A percentile compares a stretch with the other conserved stretches of the same genome.
Evolutionary conservation across 2,113 vertebrate species (phyloP).

Genomic region (Rousettus leschenaultii): DNA sequence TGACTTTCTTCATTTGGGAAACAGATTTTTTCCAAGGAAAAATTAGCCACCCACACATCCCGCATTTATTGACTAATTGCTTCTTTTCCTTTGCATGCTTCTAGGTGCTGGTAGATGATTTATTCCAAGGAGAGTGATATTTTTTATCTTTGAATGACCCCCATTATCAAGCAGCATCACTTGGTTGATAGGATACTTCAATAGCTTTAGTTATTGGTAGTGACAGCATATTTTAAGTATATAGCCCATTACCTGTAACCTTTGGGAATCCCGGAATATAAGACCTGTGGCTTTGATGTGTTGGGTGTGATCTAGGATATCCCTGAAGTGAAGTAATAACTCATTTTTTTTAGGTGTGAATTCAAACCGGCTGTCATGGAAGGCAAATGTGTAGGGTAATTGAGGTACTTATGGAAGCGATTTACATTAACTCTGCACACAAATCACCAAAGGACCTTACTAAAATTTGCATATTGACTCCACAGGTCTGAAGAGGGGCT

Average conservation of each 20-base stretch:
- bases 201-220: neutral
- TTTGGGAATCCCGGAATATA: neutral
- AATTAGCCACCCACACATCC: neutral
- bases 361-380: neutral
- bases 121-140: neutral
- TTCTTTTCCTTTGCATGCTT: neutral
- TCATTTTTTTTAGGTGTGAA: neutral
- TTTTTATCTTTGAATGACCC: neutral
- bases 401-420: neutral
- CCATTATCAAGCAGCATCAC: neutral
- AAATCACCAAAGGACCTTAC: neutral
- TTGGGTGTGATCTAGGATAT: neutral
- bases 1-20: conserved; percentile 17
- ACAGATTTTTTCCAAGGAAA: neutral
- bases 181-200: neutral
- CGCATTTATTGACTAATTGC: neutral
- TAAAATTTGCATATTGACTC: neutral
- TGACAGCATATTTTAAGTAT: neutral
- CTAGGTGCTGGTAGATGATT: neutral
- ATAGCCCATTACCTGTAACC: neutral
- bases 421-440: neutral
- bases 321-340: neutral
- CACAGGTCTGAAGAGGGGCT: neutral
- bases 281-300: neutral
- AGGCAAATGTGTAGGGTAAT: neutral